Conservation (phyloP, 30 jellyfish, hydroid and myxozoan species). For the Hydra vulgaris region DNA sequence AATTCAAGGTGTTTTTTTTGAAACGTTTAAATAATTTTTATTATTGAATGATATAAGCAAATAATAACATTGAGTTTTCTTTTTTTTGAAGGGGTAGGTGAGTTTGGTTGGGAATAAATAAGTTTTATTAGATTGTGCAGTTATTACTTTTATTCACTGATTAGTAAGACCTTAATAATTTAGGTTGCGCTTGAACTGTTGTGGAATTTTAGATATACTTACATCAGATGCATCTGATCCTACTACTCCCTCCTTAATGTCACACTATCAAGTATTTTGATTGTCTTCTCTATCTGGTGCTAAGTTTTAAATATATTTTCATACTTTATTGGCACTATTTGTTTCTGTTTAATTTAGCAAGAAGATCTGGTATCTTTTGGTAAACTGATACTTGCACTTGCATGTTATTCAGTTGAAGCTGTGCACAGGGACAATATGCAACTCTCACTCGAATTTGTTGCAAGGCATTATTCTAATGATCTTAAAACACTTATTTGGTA, state of each 20-base stretch:
- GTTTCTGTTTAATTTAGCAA: slow-evolving; percentile 27
- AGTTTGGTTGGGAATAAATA: background rate
- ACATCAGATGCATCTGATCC: slow-evolving; percentile 48
- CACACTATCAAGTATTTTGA: slow-evolving; percentile 75
- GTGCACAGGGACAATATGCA: slow-evolving; percentile 55
- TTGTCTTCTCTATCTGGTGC: background rate
- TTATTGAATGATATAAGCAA: too few species aligned
- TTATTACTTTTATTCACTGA: background rate
- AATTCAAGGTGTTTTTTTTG: slow-evolving; percentile 62
- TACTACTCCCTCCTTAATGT: slow-evolving; percentile 27
- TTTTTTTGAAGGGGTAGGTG: background rate
- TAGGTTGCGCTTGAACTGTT: slow-evolving; percentile 78
- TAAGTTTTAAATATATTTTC: background rate
- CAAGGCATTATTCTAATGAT: slow-evolving; percentile 67
- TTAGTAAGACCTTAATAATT: background rate
- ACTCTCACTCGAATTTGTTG: slow-evolving; percentile 78
- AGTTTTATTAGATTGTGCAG: too few species aligned
- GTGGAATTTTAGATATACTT: slow-evolving; percentile 68
- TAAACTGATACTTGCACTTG: slow-evolving; percentile 57
- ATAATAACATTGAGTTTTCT: too few species aligned
- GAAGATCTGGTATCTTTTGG: slow-evolving; percentile 87
- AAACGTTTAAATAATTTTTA: background rate
- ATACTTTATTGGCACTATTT: background rate
- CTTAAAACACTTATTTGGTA: slow-evolving; percentile 74
- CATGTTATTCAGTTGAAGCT: slow-evolving; percentile 78